Evolutionary conservation across 2,888 invertebrate genomes (phyloP).

Genomic region (Corbicula japonica): DNA sequence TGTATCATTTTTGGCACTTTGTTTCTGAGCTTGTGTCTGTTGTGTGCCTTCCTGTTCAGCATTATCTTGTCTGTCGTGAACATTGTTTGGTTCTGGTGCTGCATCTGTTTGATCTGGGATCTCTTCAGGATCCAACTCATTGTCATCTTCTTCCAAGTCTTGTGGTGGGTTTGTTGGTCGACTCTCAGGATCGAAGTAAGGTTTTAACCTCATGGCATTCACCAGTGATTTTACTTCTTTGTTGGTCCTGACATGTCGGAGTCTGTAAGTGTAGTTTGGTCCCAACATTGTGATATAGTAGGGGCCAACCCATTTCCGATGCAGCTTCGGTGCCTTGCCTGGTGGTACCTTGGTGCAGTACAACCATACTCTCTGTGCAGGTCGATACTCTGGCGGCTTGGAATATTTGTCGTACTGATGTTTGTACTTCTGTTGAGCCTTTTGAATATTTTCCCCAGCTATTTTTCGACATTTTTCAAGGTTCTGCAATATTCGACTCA

Average conservation of each 20-base stretch:
- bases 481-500: too few species aligned
- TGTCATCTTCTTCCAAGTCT: not conserved
- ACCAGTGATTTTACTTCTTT: slow-evolving; percentile 30
- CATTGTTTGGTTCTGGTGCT: too few species aligned
- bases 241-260: slow-evolving; percentile 32
- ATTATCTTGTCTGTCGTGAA: too few species aligned
- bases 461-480: slow-evolving; percentile 42
- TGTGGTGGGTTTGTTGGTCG: slow-evolving; percentile 54
- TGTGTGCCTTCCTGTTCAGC: too few species aligned
- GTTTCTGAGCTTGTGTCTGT: too few species aligned
- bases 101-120: too few species aligned
- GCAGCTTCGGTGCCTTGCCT: slow-evolving; percentile 44
- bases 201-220: slow-evolving; percentile 49
- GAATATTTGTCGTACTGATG: slow-evolving; percentile 40
- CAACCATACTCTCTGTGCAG: slow-evolving; percentile 47
- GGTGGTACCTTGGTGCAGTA: slow-evolving; percentile 29
- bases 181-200: slow-evolving; percentile 42
- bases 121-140: too few species aligned
- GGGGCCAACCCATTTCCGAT: slow-evolving; percentile 46
- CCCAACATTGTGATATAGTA: slow-evolving; percentile 32
- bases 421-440: slow-evolving; percentile 51
- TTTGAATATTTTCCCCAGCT: slow-evolving; percentile 45
- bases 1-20: too few species aligned
- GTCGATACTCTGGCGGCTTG: slow-evolving; percentile 20
- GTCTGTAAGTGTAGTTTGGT: slow-evolving; percentile 19